Base-by-base conservation (phyloP, 2,797 vertebrate species). In the Lagorchestes hirsutus region DNA sequence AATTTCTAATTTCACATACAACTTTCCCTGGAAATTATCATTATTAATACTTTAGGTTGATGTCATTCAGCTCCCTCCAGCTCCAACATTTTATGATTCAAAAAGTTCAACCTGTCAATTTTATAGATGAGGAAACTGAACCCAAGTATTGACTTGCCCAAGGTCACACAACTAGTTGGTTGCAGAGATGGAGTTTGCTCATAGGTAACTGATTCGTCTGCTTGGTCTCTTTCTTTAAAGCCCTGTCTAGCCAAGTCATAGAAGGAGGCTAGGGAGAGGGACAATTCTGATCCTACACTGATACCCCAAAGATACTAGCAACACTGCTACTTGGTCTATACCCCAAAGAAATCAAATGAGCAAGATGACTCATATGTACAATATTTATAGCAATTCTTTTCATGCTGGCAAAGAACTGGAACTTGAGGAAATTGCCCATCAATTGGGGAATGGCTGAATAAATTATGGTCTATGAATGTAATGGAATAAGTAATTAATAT, bases 31-130 rank as follows among this genome's bases (percentile, higher is more conserved):
- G 18, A 82, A 74, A 82, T 82, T 46, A 46, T 82, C 6, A 18
- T 67, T 67, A n/a, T 82, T 82, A 46, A 82, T 18, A 22, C 18
- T 22, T 10, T 46, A 40, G 16, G 6, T 82, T 0, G 0, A 10
- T 82, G n/a, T 12, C 18, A 40, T 46, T 82, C 46, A 46, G 22
- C 6, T 46, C 67, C 22, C n/a, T 82, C 67, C n/a, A 46, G 46
- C 6, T 82, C 67, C n/a, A 82, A 46, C 91, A 92, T 67, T 93
- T 92, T 56, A 2, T 87, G 13, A 16, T 93, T 93, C 87, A n/a
- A 29, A 40, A 67, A 93, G 54, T 4, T 18, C 22, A 40, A 24
- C 22, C 8, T 82, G 74, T 8, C 22, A 5, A 58, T 54, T 31
- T 40, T 34, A 56, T 90, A 55, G n/a, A 59, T 54, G 55, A 92